Percentiles rank a stretch among this genome's conserved stretches.
These are phyloP conservation scores for Phenganax stokvisi DNA, from an alignment of 92 coral and sea anemone species.

Conservation along the genomic window DNA sequence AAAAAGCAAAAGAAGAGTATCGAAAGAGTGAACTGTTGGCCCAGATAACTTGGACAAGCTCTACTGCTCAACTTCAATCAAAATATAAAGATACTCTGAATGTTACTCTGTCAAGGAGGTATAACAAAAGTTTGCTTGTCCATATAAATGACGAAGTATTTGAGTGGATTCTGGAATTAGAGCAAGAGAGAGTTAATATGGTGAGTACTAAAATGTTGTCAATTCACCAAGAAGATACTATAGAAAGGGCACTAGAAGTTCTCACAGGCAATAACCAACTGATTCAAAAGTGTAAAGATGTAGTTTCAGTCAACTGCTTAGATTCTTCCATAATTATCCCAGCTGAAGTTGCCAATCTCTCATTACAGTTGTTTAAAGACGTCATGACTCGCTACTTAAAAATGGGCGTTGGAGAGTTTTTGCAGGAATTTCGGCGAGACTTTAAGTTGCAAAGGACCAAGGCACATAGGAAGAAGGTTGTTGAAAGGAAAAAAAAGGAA, in stretches of 20 bases:
- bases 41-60: not conserved
- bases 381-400: constrained; percentile 40
- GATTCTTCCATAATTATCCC: too few species aligned
- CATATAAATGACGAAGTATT: constrained; percentile 3
- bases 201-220: not conserved
- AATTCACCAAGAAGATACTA: not conserved
- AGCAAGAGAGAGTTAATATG: not conserved
- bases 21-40: constrained; percentile 21
- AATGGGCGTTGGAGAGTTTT: constrained; percentile 46
- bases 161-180: not conserved
- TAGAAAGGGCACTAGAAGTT: not conserved
- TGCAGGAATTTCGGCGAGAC: constrained; percentile 43
- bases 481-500: constrained; percentile 18
- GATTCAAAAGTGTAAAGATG: not conserved
- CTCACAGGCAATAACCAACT: not conserved
- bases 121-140: not conserved
- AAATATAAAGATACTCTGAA: constrained; percentile 8
- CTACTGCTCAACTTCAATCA: constrained; percentile 18
- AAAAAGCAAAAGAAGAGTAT: constrained; percentile 12
- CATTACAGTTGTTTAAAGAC: not conserved
- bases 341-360: too few species aligned
- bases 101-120: not conserved
- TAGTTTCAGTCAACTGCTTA: not conserved
- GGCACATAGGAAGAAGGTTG: constrained; percentile 44
- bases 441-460: constrained; percentile 34